These are phyloP conservation scores for Salvelinus sp. DNA, from an alignment of 2,113 vertebrate species.

Conservation along the genomic window DNA sequence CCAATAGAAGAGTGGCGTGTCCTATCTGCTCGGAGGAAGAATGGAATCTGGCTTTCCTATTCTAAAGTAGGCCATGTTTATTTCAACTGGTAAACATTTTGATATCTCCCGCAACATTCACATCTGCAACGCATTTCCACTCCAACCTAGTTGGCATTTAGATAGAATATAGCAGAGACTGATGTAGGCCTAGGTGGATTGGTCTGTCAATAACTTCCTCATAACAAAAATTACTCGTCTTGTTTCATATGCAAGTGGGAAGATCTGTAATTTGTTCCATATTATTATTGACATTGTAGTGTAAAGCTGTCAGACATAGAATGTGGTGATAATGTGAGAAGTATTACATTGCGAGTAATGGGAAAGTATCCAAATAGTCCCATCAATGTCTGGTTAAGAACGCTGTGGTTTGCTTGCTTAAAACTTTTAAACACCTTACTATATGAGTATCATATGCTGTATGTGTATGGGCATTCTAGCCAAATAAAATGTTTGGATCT, in stretches of 20 bases:
- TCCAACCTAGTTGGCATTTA: constrained; percentile 65
- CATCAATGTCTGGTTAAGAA: constrained; percentile 27
- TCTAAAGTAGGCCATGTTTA: constrained; percentile 78
- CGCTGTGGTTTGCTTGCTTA: constrained; percentile 19
- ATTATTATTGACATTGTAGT: constrained; percentile 57
- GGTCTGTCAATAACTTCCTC: constrained; percentile 65
- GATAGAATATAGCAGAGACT: constrained; percentile 57
- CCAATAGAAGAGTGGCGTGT: constrained; percentile 69
- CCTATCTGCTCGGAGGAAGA: constrained; percentile 67
- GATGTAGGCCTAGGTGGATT: constrained; percentile 35
- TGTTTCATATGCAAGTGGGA: constrained; percentile 45
- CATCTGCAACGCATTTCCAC: constrained; percentile 77
- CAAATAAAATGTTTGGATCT: not conserved
- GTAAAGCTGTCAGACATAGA: constrained; percentile 56
- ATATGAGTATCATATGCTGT: not conserved
- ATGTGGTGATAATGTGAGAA: constrained; percentile 58
- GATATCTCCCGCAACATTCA: constrained; percentile 76
- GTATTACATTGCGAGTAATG: constrained; percentile 38
- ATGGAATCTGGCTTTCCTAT: constrained; percentile 69
- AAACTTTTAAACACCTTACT: not conserved
- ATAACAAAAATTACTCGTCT: constrained; percentile 33
- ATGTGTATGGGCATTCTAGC: not conserved
- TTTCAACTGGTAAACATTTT: constrained; percentile 78
- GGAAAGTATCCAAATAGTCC: constrained; percentile 47
- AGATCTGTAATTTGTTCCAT: constrained; percentile 42